phyloP scores from a whole-genome alignment of 2,797 vertebrate species.

The Crocidura indochinensis region DNA sequence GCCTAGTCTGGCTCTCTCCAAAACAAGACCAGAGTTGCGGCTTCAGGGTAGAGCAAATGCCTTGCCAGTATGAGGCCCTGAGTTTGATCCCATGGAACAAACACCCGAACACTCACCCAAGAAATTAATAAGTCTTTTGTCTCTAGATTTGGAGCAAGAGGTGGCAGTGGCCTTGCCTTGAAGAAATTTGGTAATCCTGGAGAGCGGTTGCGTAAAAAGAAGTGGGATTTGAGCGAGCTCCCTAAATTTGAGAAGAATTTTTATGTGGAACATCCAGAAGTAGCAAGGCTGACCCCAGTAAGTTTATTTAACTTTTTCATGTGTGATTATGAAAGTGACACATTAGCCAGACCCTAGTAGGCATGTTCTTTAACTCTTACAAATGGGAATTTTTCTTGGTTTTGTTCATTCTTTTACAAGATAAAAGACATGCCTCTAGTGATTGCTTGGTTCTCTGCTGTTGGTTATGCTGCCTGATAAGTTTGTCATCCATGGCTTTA shows the following conservation, averaged over 20 bases:
- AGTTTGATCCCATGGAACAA: no score
- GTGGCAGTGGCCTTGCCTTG: slow-evolving; percentile 93
- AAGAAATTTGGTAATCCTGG: slow-evolving; percentile 99
- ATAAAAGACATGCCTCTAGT: no score
- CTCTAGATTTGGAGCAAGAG: slow-evolving; percentile 91
- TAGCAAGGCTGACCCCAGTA: slow-evolving; percentile 94
- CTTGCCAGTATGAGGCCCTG: no score
- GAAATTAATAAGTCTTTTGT: no score
- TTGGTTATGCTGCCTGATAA: background rate
- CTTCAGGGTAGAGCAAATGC: no score
- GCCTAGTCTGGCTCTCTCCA: no score
- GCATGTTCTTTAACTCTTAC: background rate
- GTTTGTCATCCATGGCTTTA: background rate
- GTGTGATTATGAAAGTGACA: background rate
- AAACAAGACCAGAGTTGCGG: no score
- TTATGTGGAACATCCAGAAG: slow-evolving; percentile 95
- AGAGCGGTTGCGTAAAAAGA: slow-evolving; percentile 97
- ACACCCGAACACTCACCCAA: no score
- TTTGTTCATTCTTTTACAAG: no score
- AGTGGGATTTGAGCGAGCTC: slow-evolving; percentile 97
- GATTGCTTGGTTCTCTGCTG: background rate
- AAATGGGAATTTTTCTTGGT: no score
- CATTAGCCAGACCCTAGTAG: background rate
- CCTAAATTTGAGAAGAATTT: slow-evolving; percentile 99
- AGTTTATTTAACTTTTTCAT: slow-evolving; percentile 65